Percentiles rank a stretch among this genome's conserved stretches.
Evolutionary conservation across 2,888 invertebrate species (phyloP).

Genomic region (Danaus chrysippus): DNA sequence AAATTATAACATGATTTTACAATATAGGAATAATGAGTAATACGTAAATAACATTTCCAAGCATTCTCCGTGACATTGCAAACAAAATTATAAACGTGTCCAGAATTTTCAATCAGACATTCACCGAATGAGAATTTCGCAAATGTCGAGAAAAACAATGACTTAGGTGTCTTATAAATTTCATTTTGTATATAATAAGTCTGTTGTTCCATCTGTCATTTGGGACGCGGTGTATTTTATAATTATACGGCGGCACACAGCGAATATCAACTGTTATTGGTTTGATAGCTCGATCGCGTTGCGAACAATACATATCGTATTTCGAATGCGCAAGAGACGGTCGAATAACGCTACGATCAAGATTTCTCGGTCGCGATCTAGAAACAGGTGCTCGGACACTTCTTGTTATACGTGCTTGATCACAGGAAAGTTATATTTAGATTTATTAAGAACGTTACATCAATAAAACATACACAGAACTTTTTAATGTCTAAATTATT

Average conservation of each 20-base stretch:
- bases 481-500: background rate
- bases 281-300: constrained; percentile 59
- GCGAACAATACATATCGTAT: constrained; percentile 58
- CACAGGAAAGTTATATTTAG: constrained; percentile 23
- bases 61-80: constrained; percentile 66
- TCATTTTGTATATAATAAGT: constrained; percentile 51
- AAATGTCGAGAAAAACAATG: constrained; percentile 68
- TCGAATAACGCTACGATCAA: constrained; percentile 49
- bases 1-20: constrained; percentile 49
- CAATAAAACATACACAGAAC: background rate
- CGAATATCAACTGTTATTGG: constrained; percentile 57
- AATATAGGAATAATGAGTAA: constrained; percentile 60
- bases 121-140: constrained; percentile 52
- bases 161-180: constrained; percentile 64
- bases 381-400: constrained; percentile 62
- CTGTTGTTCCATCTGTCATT: constrained; percentile 62
- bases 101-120: constrained; percentile 61
- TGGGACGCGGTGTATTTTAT: constrained; percentile 62
- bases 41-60: constrained; percentile 65
- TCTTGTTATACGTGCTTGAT: constrained; percentile 30
- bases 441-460: constrained; percentile 10
- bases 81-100: constrained; percentile 64
- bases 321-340: constrained; percentile 45
- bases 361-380: constrained; percentile 69
- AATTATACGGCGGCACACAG: constrained; percentile 58